Evolutionary conservation across 2,888 invertebrate genomes (phyloP).

Genomic region (Napeogenes inachia): DNA sequence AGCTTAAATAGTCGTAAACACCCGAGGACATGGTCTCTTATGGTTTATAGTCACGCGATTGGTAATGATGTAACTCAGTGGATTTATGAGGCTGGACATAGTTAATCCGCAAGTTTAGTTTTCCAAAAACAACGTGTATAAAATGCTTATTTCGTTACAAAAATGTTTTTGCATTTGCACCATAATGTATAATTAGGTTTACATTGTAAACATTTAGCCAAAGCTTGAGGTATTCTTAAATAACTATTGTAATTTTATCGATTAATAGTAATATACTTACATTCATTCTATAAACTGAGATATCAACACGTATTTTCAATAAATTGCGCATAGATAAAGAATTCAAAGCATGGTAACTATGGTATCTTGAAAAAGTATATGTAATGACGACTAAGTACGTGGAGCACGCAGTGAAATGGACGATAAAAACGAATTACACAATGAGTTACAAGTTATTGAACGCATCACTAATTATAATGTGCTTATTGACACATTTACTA

Average conservation of each 20-base stretch:
- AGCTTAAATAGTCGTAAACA: slow-evolving; percentile 58
- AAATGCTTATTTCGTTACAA: too few species aligned
- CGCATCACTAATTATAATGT: not conserved
- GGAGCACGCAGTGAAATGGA: not conserved
- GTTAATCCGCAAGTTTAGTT: not conserved
- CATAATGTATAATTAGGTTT: too few species aligned
- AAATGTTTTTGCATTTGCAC: too few species aligned
- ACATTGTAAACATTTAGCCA: too few species aligned
- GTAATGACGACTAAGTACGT: not conserved
- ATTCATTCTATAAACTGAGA: not conserved
- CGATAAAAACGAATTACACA: not conserved
- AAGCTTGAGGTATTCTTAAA: too few species aligned
- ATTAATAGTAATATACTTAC: not conserved
- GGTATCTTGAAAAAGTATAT: not conserved
- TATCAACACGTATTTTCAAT: not conserved
- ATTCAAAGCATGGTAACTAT: slow-evolving; percentile 1
- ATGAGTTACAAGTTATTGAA: not conserved
- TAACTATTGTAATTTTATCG: too few species aligned
- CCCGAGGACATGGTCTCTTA: slow-evolving; percentile 63
- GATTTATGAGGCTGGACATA: slow-evolving; percentile 51
- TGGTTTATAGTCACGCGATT: slow-evolving; percentile 64
- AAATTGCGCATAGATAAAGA: not conserved
- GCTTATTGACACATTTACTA: not conserved
- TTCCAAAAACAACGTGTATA: too few species aligned
- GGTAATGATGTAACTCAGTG: slow-evolving; percentile 65